Evolutionary conservation across 2,797 vertebrate species (phyloP), one percentile per base, ranked within the genome.

Genomic region (Labroides dimidiatus): DNA sequence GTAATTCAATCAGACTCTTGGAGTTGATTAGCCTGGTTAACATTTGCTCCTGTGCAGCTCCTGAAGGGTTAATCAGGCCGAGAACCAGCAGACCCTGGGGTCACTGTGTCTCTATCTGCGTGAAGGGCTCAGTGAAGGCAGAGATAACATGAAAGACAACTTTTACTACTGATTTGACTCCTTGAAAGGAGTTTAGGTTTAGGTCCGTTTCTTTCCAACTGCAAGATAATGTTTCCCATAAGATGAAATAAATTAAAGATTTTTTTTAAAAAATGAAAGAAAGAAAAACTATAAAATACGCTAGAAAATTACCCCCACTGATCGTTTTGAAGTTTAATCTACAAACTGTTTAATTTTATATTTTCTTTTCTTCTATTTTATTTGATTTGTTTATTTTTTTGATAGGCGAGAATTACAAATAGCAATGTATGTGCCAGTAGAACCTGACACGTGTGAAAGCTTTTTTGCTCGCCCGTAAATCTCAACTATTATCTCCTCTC

Each of bases 1-100:
- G 60, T 86, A 89, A 93, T 90, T 93, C 86, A 93, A 92, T 85
- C 84, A 89, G 77, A 77, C 85, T 89, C 87, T 92, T 89, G 90
- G 84, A 91, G 90, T 93, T 93, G 87, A 94, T 95, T 91, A 91
- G 93, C 73, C 85, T 88, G 90, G 92, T 96, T 96, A 96, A 96
- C 94, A 94, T 95, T 89, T 93, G 90, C 89, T 93, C 91, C 75
- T 82, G 78, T 64, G 82, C 78, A 90, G 93, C 88, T 81, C 92
- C 84, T 89, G 77, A 94, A 92, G 95, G 95, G 96, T 97, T 97
- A 96, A 96, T 95, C 92, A 94, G 93, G 92, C 91, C 91, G 64
- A 86, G 88, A 93, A 95, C 92, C 89, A 79, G 78, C 73, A 92
- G 93, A 94, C 94, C 94, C 78, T 75, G 20, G 86, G 95, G 95